These are phyloP conservation scores for Drosophila rubida DNA, from an alignment of 2,888 invertebrate species.

Conservation along the genomic window DNA sequence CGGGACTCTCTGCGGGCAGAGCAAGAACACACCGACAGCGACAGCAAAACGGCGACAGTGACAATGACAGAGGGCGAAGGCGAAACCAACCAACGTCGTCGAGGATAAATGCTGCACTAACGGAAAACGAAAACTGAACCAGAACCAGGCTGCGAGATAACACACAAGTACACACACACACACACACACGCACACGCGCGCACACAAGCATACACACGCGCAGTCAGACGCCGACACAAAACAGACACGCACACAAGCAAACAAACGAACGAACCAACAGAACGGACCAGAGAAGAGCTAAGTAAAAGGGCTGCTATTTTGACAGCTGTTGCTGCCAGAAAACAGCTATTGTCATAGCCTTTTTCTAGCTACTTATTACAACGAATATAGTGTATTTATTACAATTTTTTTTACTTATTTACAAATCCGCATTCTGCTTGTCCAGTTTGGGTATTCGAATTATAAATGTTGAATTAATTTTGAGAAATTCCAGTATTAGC, in stretches of 20 bases:
- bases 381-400: not conserved
- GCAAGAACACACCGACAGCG: constrained; percentile 20
- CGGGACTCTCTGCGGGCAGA: constrained; percentile 20
- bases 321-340: constrained; percentile 32
- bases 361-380: not conserved
- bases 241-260: constrained; percentile 6
- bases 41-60: constrained; percentile 34
- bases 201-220: not conserved
- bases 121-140: constrained; percentile 69
- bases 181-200: constrained; percentile 1
- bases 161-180: constrained; percentile 45
- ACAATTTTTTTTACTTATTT: too few species aligned
- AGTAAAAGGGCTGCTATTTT: constrained; percentile 48
- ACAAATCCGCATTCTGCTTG: too few species aligned
- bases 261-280: constrained; percentile 33
- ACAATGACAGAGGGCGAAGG: constrained; percentile 56
- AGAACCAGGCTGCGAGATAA: constrained; percentile 65
- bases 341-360: constrained; percentile 29
- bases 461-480: too few species aligned
- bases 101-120: constrained; percentile 73
- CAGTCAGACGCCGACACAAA: constrained; percentile 12
- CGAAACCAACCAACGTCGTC: constrained; percentile 64
- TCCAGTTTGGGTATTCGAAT: too few species aligned
- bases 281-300: constrained; percentile 31
- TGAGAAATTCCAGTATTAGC: not conserved